Conservation (phyloP, 2,888 invertebrate species). For the Urechis unicinctus region DNA sequence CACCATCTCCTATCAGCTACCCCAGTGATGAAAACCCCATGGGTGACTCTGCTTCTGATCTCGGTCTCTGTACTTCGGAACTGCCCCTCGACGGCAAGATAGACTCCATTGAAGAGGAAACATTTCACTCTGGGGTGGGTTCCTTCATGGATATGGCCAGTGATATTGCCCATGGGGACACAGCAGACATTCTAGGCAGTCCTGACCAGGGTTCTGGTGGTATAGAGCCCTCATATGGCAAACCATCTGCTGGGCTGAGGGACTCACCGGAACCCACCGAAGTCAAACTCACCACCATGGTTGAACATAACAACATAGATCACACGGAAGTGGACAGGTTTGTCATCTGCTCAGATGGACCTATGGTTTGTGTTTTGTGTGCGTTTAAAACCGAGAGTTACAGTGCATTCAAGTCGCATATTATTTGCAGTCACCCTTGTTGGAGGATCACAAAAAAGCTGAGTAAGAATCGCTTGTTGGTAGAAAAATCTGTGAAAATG, state of each 20-base stretch:
- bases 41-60: background rate
- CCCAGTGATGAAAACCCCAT: background rate
- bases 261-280: background rate
- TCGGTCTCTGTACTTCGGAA: too few species aligned
- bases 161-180: too few species aligned
- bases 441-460: slow-evolving; percentile 21
- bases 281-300: too few species aligned
- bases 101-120: background rate
- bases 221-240: too few species aligned
- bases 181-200: too few species aligned
- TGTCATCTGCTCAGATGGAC: slow-evolving; percentile 19
- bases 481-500: slow-evolving; percentile 16
- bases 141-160: background rate
- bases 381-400: slow-evolving; percentile 15
- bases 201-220: background rate
- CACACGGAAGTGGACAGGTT: slow-evolving; percentile 12
- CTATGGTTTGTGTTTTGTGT: slow-evolving; percentile 19
- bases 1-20: background rate
- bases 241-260: background rate
- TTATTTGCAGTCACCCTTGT: slow-evolving; percentile 19
- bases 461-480: slow-evolving; percentile 19
- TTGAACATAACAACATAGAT: too few species aligned
- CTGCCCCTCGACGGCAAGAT: too few species aligned
- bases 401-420: slow-evolving; percentile 20
- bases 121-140: too few species aligned